These are phyloP conservation scores for Grammatotria lemairii DNA, from an alignment of 2,113 vertebrate species.

Conservation along the genomic window DNA sequence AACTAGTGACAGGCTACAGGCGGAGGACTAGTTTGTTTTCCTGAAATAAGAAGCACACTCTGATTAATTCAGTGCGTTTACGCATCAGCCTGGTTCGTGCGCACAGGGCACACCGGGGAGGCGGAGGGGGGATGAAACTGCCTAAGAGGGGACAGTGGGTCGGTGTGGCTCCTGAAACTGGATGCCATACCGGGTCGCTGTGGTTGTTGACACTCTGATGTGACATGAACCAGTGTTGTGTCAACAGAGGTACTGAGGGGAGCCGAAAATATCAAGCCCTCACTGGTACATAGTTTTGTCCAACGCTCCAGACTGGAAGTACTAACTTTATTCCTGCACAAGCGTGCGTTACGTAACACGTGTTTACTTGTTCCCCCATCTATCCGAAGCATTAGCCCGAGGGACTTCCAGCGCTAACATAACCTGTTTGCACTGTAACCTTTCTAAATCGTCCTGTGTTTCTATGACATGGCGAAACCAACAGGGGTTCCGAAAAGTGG, in stretches of 20 bases:
- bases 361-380: conserved; percentile 6
- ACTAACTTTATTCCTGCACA: conserved; percentile 17
- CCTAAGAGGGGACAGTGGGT: background rate
- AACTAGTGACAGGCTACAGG: background rate
- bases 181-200: background rate
- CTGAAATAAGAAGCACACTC: background rate
- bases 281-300: conserved; percentile 2
- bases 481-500: background rate
- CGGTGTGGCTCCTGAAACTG: background rate
- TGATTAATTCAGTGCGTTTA: background rate
- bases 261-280: conserved; percentile 33
- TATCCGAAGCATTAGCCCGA: background rate
- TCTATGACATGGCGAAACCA: conserved; percentile 49
- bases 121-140: background rate
- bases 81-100: background rate
- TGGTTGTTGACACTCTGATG: conserved; percentile 20
- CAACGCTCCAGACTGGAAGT: conserved; percentile 11
- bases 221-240: no score
- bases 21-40: background rate
- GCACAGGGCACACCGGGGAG: background rate
- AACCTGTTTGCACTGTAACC: conserved; percentile 51
- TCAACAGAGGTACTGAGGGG: background rate
- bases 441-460: conserved; percentile 41
- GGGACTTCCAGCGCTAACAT: background rate
- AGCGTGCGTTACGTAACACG: conserved; percentile 19